A percentile compares a stretch with the other conserved stretches of the same genome.
Evolutionary conservation across 2,888 invertebrate genomes (phyloP).

Genomic region (Apodemia duryi): DNA sequence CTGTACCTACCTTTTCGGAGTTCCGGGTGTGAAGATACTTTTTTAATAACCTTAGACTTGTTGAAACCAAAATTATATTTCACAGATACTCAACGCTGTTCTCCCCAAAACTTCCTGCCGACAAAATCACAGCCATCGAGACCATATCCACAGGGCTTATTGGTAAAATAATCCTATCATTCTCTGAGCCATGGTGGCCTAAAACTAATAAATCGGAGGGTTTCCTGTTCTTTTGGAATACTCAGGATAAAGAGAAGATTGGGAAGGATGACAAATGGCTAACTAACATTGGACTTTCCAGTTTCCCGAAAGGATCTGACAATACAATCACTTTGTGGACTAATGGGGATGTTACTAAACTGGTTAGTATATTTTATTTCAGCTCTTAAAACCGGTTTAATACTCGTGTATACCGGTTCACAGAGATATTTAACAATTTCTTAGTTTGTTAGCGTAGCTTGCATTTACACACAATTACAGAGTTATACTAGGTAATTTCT

Average conservation of each 20-base stretch:
- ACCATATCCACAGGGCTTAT: constrained; percentile 81
- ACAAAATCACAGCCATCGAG: constrained; percentile 76
- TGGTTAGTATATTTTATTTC: constrained; percentile 23
- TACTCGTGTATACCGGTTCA: too few species aligned
- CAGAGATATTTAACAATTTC: too few species aligned
- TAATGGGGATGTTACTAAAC: constrained; percentile 33
- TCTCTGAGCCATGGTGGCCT: constrained; percentile 81
- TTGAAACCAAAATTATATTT: neutral
- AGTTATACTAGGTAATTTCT: too few species aligned
- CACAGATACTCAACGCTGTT: constrained; percentile 66
- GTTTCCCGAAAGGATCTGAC: constrained; percentile 33
- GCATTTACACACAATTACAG: too few species aligned
- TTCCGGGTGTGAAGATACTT: too few species aligned
- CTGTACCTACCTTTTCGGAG: too few species aligned
- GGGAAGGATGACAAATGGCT: constrained; percentile 37
- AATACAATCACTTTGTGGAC: constrained; percentile 37
- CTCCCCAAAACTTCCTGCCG: constrained; percentile 68
- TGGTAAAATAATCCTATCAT: constrained; percentile 83
- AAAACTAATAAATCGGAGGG: constrained; percentile 75
- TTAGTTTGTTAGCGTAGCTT: too few species aligned
- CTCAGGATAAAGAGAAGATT: constrained; percentile 32
- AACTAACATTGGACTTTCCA: constrained; percentile 29
- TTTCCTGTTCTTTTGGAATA: constrained; percentile 43
- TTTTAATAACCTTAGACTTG: too few species aligned
- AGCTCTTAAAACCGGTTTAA: too few species aligned